Percentiles rank a stretch among this genome's conserved stretches.
Evolutionary conservation across 2,888 invertebrate genomes (phyloP).

Genomic region (Drosophila fulvimacula): DNA sequence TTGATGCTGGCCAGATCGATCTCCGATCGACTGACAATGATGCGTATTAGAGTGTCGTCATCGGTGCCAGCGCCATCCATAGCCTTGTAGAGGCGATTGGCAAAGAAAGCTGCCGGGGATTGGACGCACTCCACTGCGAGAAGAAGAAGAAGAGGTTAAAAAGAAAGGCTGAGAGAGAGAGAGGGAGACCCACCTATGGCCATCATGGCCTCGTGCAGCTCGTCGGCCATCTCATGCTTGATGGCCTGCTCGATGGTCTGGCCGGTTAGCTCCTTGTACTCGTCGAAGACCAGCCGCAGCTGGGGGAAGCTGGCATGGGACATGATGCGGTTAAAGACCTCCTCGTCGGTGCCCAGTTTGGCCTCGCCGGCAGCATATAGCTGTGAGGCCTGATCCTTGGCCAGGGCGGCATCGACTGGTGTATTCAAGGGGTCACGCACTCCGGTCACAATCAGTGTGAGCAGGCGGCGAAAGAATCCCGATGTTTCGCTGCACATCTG

Average conservation of each 20-base stretch:
- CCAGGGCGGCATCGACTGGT: conserved; percentile 87
- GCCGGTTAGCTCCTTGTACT: conserved; percentile 90
- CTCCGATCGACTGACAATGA: conserved; percentile 89
- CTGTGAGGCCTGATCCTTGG: conserved; percentile 90
- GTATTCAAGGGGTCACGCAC: conserved; percentile 88
- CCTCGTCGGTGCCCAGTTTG: conserved; percentile 90
- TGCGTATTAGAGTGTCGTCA: conserved; percentile 89
- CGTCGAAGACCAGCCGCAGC: conserved; percentile 89
- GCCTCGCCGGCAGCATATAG: conserved; percentile 90
- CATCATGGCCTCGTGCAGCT: conserved; percentile 88
- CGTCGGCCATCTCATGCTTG: conserved; percentile 88
- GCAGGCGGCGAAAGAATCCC: conserved; percentile 91
- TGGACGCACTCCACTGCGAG: conserved; percentile 89
- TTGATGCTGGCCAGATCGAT: conserved; percentile 90
- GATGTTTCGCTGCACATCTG: conserved; percentile 92
- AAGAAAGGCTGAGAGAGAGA: too few relatives aligned
- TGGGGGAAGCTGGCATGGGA: conserved; percentile 91
- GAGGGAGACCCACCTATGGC: conserved; percentile 87
- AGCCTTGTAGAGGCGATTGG: conserved; percentile 87
- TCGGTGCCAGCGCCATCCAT: conserved; percentile 91
- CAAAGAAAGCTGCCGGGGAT: conserved; percentile 89
- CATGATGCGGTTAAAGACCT: conserved; percentile 89
- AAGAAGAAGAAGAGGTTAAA: neutral
- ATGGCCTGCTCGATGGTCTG: conserved; percentile 91
- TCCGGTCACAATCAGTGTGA: conserved; percentile 90